Evolutionary conservation across 2,113 vertebrate genomes (phyloP).

Genomic region (Notechis scutatus): DNA sequence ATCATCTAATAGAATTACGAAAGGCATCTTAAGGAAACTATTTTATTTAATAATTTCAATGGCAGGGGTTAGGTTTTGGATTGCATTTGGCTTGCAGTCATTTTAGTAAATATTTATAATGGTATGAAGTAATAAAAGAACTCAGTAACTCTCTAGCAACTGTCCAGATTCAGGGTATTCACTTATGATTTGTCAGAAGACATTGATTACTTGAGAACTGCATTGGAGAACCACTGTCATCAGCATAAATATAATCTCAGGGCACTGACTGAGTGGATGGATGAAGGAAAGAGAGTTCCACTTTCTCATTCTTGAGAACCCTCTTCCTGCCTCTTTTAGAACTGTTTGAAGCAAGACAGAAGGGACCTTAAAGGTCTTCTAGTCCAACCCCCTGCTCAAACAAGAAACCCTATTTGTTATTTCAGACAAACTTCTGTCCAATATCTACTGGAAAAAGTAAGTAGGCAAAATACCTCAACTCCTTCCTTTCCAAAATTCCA

Average conservation of each 20-base stretch:
- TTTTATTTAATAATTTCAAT: not conserved
- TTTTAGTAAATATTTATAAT: not conserved
- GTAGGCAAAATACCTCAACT: not conserved
- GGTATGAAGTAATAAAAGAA: not conserved
- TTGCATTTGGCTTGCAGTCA: not conserved
- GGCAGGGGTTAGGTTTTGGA: not conserved
- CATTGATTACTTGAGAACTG: not conserved
- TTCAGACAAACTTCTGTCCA: too few species aligned
- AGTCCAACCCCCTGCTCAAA: too few species aligned
- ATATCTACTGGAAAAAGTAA: not conserved
- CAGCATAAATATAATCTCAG: not conserved
- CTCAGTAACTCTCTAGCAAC: not conserved
- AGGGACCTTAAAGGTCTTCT: too few species aligned
- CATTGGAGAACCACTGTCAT: not conserved
- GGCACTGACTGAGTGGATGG: not conserved
- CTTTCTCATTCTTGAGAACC: not conserved
- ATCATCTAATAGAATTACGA: not conserved
- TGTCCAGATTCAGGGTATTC: not conserved
- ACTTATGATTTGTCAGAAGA: not conserved
- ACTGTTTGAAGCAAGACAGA: not conserved
- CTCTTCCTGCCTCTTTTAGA: not conserved
- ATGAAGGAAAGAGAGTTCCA: not conserved
- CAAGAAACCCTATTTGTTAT: too few species aligned
- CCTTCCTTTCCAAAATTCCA: not conserved
- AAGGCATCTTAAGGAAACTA: not conserved